These are phyloP conservation scores for Bombus difficillimus DNA, from an alignment of 1,140 invertebrate species.

Conservation along the genomic window DNA sequence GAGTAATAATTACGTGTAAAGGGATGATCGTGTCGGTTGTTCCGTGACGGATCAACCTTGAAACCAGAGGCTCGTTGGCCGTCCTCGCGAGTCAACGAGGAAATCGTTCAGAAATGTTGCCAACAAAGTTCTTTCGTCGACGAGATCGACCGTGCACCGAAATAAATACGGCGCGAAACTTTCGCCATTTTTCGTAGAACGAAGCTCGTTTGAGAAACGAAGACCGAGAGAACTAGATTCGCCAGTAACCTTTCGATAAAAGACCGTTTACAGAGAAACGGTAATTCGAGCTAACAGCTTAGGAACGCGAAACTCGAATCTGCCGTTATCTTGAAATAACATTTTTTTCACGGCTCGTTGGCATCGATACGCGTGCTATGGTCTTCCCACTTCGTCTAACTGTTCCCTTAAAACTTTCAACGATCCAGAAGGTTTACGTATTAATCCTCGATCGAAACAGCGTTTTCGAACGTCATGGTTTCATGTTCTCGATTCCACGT, in stretches of 20 bases:
- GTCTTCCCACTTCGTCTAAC: too few relatives aligned
- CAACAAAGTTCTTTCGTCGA: conserved; percentile 8
- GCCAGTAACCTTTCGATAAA: too few relatives aligned
- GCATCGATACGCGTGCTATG: too few relatives aligned
- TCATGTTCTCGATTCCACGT: neutral
- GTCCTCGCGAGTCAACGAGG: neutral
- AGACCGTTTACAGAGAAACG: too few relatives aligned
- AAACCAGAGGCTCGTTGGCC: neutral
- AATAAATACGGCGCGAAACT: neutral
- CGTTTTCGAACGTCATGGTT: neutral
- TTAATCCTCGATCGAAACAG: too few relatives aligned
- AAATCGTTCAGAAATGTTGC: conserved; percentile 29
- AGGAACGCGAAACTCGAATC: too few relatives aligned
- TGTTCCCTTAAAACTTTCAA: too few relatives aligned
- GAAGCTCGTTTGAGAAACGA: neutral
- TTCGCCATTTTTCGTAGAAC: conserved; percentile 7
- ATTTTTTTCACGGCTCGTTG: too few relatives aligned
- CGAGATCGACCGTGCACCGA: conserved; percentile 1
- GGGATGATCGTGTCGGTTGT: conserved; percentile 13
- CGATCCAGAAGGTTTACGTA: too few relatives aligned
- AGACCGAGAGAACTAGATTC: too few relatives aligned
- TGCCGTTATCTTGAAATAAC: too few relatives aligned
- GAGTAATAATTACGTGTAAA: conserved; percentile 31
- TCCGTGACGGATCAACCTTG: conserved; percentile 42
- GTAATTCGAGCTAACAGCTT: too few relatives aligned